Base-by-base conservation (phyloP, 1,140 invertebrate species). In the Zaprionus lachaisei region DNA sequence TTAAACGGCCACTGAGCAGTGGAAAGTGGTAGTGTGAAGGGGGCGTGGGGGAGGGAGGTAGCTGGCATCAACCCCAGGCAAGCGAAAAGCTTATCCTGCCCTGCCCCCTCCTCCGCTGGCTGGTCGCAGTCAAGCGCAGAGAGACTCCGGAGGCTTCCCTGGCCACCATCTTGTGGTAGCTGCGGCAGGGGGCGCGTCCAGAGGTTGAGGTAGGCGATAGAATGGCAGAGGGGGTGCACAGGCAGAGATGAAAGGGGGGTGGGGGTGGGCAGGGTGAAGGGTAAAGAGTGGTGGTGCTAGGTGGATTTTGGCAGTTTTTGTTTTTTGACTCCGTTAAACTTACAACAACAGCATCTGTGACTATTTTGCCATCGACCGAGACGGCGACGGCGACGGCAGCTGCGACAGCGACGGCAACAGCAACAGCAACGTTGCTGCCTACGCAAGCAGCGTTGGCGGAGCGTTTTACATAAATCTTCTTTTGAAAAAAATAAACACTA, bases 401-500 rank as follows among this genome's bases (percentile, higher is more conserved):
- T n/a, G 34, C 38, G n/a, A 15, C 38, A 41, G 20, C 58, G 12
- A 20, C 67, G 17, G 28, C 76, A n/a, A 15, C 47, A 38, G 34
- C 38, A n/a, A 15, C 38, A 58, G 20, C 64, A 7, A 20, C 60
- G 55, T 11, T 62, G 31, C 17, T 17, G 67, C 37, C 34, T 24
- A 47, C 11, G 34, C 49, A 20, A 20, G 51, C 51, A 28, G 57
- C 57, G 9, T 65, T n/a, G 57, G 37, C 22, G 47, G 58, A 80
- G 60, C 83, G 72, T 91, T 91, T 91, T 90, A 90, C 86, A 90
- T 90, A 90, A 90, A 90, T 90, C 85, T 91, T 91, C 85, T 86
- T 90, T 90, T 78, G 73, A 90, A 82, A 82, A 82, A 86, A 89
- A 90, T 85, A 90, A 90, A 85, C 85, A 90, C 85, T 90, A 90